A percentile compares a stretch with the other conserved stretches of the same genome.
phyloP scores from a whole-genome alignment of 2,797 vertebrate genomes.

The Meda fulgida region DNA sequence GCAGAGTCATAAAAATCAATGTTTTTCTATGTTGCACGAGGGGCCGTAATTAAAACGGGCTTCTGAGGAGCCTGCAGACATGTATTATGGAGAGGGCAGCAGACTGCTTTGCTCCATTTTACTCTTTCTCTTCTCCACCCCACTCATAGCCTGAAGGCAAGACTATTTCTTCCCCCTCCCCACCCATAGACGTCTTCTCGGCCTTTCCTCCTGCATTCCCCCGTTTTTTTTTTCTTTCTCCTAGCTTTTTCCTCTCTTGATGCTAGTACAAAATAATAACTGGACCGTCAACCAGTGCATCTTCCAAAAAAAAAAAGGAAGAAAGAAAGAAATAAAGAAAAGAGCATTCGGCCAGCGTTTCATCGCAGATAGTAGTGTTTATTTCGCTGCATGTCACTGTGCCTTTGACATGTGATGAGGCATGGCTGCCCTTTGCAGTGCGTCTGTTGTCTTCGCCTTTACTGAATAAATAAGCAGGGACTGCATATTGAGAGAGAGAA shows the following conservation, averaged over 20 bases:
- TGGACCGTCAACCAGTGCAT: constrained; percentile 42
- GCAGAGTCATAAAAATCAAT: constrained; percentile 56
- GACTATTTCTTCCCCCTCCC: constrained; percentile 52
- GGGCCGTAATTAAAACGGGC: constrained; percentile 50
- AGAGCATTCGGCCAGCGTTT: neutral
- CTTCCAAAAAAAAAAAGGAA: neutral
- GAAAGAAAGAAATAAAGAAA: neutral
- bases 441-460: constrained; percentile 54
- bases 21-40: constrained; percentile 53
- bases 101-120: constrained; percentile 52
- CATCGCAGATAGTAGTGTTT: constrained; percentile 48
- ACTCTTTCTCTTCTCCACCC: constrained; percentile 60
- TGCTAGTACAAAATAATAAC: constrained; percentile 48
- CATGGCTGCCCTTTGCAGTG: constrained; percentile 50
- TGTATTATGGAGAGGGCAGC: constrained; percentile 54
- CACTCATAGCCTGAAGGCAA: constrained; percentile 67
- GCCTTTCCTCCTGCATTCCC: constrained; percentile 40
- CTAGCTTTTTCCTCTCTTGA: constrained; percentile 14
- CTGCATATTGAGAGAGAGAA: constrained; percentile 42
- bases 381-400: constrained; percentile 37
- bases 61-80: constrained; percentile 46
- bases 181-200: constrained; percentile 6
- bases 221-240: constrained; percentile 14
- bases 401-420: constrained; percentile 54
- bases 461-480: constrained; percentile 55